Percentiles rank a stretch among this genome's conserved stretches.
Conservation (phyloP, 1,140 invertebrate species). For the Bombus superbus region DNA sequence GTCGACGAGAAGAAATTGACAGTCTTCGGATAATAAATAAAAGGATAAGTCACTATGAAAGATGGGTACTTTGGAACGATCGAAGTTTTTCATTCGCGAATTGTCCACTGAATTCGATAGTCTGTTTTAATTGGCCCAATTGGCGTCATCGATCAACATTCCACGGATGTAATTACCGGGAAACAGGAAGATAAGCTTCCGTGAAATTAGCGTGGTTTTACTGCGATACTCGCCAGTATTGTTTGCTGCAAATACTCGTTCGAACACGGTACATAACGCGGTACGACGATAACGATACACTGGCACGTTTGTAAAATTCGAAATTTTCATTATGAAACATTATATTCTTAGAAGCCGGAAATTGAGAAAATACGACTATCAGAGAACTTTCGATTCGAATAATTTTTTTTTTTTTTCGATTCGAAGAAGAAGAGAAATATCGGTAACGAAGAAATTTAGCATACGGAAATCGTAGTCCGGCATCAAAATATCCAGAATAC, state of each 20-base stretch:
- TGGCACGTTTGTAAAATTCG: too few species aligned
- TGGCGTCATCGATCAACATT: conserved; percentile 7
- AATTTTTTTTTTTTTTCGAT: too few species aligned
- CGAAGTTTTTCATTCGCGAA: not conserved
- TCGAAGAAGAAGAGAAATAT: too few species aligned
- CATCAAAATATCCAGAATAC: too few species aligned
- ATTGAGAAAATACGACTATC: too few species aligned
- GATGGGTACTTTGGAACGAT: not conserved
- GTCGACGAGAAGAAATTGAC: not conserved
- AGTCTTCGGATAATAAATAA: not conserved
- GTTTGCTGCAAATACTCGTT: not conserved
- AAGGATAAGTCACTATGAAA: not conserved
- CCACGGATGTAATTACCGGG: conserved; percentile 1
- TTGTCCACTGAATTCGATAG: not conserved
- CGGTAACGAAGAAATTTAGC: not conserved
- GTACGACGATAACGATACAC: not conserved
- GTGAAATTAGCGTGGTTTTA: conserved; percentile 13
- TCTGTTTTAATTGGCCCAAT: conserved; percentile 13
- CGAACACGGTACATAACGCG: not conserved
- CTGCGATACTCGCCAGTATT: too few species aligned
- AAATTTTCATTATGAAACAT: not conserved
- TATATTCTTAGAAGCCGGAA: not conserved
- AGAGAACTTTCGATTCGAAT: too few species aligned
- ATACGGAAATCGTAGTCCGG: not conserved
- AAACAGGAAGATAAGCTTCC: conserved; percentile 4